Percentiles rank a stretch among this genome's conserved stretches.
phyloP scores from a whole-genome alignment of 2,113 vertebrate genomes.

The Hydrochoerus hydrochaeris region DNA sequence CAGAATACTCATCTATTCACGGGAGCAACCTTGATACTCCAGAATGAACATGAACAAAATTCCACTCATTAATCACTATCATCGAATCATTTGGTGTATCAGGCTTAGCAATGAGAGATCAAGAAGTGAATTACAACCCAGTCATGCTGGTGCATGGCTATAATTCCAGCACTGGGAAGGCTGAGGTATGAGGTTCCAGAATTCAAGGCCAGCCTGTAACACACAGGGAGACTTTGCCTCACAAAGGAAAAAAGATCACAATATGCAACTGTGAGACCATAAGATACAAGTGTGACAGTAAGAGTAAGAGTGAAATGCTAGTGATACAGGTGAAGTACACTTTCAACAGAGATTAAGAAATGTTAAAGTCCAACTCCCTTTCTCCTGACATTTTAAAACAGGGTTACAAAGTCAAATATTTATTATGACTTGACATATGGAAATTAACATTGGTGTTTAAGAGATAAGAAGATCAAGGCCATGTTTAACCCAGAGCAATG shows the following conservation, averaged over 20 bases:
- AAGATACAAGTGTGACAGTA: neutral
- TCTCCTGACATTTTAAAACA: neutral
- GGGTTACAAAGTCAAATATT: slow-evolving; percentile 29
- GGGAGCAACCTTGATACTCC: neutral
- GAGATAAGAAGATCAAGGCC: neutral
- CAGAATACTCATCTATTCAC: neutral
- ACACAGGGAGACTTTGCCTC: neutral
- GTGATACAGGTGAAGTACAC: neutral
- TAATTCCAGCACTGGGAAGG: neutral
- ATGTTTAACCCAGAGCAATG: slow-evolving; percentile 31
- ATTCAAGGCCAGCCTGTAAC: neutral
- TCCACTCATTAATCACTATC: neutral
- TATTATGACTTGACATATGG: neutral
- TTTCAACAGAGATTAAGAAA: neutral
- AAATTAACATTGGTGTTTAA: neutral
- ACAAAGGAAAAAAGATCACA: neutral
- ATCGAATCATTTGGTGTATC: neutral
- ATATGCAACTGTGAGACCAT: neutral
- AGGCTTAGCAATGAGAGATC: neutral
- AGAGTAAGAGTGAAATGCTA: neutral
- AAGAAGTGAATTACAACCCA: neutral
- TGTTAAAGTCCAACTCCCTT: neutral
- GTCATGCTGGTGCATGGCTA: neutral
- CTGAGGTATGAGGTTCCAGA: neutral
- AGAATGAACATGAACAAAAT: slow-evolving; percentile 19